Conservation (phyloP, 2,113 vertebrate genomes). For the Chloroceryle aenea region DNA sequence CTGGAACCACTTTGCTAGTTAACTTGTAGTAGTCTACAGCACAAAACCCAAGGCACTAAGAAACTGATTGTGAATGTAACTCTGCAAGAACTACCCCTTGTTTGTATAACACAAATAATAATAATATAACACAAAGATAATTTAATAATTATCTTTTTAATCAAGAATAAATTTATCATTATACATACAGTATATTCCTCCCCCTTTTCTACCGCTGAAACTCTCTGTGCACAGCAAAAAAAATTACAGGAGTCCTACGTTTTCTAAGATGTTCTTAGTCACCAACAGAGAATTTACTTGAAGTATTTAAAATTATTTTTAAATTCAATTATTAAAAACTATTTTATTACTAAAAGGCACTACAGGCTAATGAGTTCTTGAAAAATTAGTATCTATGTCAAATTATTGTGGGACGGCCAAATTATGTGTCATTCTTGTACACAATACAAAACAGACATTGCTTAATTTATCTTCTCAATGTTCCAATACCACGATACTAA, state of each 20-base stretch:
- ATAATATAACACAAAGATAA: too few relatives aligned
- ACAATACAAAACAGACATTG: fast-evolving
- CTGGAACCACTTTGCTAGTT: neutral
- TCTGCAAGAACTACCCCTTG: neutral
- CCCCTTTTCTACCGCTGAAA: neutral
- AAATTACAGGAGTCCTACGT: neutral
- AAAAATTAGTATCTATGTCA: neutral
- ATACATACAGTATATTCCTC: neutral
- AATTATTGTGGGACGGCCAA: fast-evolving
- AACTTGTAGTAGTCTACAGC: neutral
- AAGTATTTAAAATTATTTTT: neutral
- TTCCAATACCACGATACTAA: neutral
- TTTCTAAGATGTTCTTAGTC: neutral
- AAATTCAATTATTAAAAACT: neutral
- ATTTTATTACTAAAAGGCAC: neutral
- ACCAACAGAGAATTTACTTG: neutral
- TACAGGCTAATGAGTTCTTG: neutral
- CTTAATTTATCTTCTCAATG: neutral
- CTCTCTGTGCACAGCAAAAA: neutral
- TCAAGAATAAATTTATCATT: neutral
- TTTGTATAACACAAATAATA: neutral
- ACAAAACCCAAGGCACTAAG: neutral
- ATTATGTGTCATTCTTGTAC: neutral
- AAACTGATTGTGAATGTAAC: neutral
- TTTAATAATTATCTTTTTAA: neutral